These are phyloP conservation scores for Rutilus rutilus DNA, from an alignment of 2,113 vertebrate genomes.

Conservation along the genomic window DNA sequence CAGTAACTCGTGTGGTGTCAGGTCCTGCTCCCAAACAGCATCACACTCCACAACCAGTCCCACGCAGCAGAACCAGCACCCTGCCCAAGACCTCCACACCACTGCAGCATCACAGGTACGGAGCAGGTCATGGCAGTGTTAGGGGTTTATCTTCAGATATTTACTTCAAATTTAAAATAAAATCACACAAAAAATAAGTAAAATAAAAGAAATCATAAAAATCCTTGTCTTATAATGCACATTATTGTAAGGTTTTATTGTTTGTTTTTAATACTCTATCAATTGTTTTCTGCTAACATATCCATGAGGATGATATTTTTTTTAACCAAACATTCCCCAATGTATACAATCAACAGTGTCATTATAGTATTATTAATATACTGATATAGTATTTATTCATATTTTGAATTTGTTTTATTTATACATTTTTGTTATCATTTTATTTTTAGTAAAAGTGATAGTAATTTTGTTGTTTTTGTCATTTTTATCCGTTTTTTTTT, in stretches of 20 bases:
- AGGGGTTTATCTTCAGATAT: background rate
- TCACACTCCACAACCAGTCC: conserved; percentile 72
- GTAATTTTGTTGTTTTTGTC: no score
- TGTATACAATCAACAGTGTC: background rate
- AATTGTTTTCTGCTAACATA: background rate
- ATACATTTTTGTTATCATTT: background rate
- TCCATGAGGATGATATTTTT: no score
- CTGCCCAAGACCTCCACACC: conserved; percentile 64
- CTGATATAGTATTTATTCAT: background rate
- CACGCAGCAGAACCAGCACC: conserved; percentile 62
- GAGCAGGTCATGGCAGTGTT: background rate
- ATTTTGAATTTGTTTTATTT: background rate
- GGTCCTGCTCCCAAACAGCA: conserved; percentile 58
- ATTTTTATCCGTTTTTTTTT: no score
- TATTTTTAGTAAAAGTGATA: no score
- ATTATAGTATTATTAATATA: background rate
- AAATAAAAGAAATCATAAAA: background rate
- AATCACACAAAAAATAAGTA: background rate
- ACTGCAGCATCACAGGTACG: conserved; percentile 33
- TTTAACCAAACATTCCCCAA: background rate
- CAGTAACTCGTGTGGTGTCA: conserved; percentile 67
- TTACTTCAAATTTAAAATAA: background rate
- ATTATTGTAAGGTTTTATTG: background rate
- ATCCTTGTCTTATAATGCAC: background rate
- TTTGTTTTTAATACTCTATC: background rate